Conservation (phyloP, 2,113 vertebrate species). For the Tragulus kanchil region DNA sequence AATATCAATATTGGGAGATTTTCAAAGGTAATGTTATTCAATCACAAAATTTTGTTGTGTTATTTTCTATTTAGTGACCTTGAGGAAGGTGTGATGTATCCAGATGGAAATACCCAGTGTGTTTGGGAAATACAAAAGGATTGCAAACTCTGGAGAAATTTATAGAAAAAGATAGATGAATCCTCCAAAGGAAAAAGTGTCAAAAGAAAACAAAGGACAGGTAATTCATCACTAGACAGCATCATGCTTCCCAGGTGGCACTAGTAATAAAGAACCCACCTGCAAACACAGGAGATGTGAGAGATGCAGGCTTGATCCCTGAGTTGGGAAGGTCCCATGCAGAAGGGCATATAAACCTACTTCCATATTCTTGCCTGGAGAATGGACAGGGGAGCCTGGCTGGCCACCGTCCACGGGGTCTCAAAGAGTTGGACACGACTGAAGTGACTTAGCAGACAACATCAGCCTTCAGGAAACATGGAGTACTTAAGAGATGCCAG, state of each 20-base stretch:
- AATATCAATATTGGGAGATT: not conserved
- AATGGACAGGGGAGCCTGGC: not conserved
- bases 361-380: not conserved
- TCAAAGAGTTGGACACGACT: not conserved
- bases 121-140: not conserved
- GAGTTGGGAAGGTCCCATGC: not conserved
- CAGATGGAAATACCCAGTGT: not conserved
- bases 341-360: not conserved
- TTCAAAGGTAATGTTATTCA: slow-evolving; percentile 40
- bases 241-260: not conserved
- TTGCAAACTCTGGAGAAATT: not conserved
- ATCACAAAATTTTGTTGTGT: not conserved
- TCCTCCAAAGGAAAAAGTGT: not conserved
- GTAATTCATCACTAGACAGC: not conserved
- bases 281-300: not conserved
- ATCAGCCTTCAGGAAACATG: not conserved
- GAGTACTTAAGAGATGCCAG: not conserved
- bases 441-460: not conserved
- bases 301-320: not conserved
- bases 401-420: not conserved
- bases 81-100: not conserved
- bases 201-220: not conserved
- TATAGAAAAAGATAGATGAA: not conserved
- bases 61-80: not conserved
- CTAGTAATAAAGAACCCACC: not conserved